Percentiles rank a stretch among this genome's conserved stretches.
phyloP scores from a whole-genome alignment of 1,140 invertebrate species.

The Leguminivora glycinivorella region DNA sequence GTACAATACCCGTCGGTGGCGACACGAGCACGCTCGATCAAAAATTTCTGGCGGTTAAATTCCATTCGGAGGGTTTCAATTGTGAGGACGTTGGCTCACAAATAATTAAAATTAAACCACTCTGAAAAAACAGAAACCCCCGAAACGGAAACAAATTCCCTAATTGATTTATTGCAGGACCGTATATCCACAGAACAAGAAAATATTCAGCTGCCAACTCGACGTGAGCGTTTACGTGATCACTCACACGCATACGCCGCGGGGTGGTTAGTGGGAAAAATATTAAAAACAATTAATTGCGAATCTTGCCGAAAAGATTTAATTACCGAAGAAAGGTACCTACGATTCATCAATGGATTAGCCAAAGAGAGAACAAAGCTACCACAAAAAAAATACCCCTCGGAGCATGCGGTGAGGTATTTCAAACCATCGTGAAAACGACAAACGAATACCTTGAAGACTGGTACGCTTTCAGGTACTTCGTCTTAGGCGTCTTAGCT shows the following conservation, averaged over 20 bases:
- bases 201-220: not conserved
- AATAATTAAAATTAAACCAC: not conserved
- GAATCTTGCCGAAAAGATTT: conserved; percentile 24
- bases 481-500: too few species aligned
- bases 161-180: not conserved
- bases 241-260: conserved; percentile 36
- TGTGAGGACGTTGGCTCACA: conserved; percentile 39
- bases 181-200: not conserved
- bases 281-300: conserved; percentile 33
- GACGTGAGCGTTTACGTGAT: conserved; percentile 31
- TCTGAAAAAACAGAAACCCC: not conserved
- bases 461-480: too few species aligned
- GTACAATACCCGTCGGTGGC: too few species aligned
- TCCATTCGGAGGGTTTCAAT: conserved; percentile 34
- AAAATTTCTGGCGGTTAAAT: too few species aligned
- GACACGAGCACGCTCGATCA: too few species aligned
- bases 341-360: conserved; percentile 31
- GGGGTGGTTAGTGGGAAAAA: conserved; percentile 36
- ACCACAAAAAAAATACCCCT: conserved; percentile 32
- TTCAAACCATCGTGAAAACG: conserved; percentile 21
- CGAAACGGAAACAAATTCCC: not conserved
- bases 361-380: conserved; percentile 29
- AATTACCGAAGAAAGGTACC: conserved; percentile 2
- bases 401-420: conserved; percentile 30
- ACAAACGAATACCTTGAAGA: conserved; percentile 34